These are phyloP conservation scores for Diorhabda elongata DNA, from an alignment of 1,140 invertebrate species.

Conservation along the genomic window DNA sequence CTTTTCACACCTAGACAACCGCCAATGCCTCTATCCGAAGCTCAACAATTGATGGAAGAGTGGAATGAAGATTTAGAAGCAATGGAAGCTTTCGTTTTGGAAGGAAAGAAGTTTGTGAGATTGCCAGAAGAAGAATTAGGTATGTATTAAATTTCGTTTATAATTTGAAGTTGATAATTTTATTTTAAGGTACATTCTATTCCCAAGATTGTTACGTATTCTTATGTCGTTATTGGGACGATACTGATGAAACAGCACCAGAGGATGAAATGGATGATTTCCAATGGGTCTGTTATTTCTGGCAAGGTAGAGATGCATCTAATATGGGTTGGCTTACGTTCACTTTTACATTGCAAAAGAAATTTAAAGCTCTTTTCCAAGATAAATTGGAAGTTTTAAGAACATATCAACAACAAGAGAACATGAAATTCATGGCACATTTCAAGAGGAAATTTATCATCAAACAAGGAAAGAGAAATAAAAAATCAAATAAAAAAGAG, in stretches of 20 bases:
- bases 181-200: conserved; percentile 71
- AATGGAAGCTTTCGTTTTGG: conserved; percentile 98
- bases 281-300: conserved; percentile 98
- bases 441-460: conserved; percentile 96
- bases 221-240: conserved; percentile 92
- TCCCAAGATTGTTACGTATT: conserved; percentile 98
- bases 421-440: conserved; percentile 97
- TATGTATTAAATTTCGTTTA: conserved; percentile 38
- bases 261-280: conserved; percentile 71
- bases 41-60: conserved; percentile 85
- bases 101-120: conserved; percentile 94
- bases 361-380: conserved; percentile 91
- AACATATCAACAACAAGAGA: conserved; percentile 97
- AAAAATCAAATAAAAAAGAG: conserved; percentile 52
- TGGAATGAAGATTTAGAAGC: conserved; percentile 95
- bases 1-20: conserved; percentile 94
- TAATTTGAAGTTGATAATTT: not conserved
- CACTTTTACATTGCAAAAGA: conserved; percentile 96
- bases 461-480: conserved; percentile 81
- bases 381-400: conserved; percentile 94
- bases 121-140: conserved; percentile 93
- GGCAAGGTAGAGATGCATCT: conserved; percentile 94
- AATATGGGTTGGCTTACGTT: conserved; percentile 99
- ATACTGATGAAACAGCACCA: conserved; percentile 54
- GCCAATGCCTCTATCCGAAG: conserved; percentile 56